Evolutionary conservation across 2,797 vertebrate genomes (phyloP).

Genomic region (Lerista edwardsae): DNA sequence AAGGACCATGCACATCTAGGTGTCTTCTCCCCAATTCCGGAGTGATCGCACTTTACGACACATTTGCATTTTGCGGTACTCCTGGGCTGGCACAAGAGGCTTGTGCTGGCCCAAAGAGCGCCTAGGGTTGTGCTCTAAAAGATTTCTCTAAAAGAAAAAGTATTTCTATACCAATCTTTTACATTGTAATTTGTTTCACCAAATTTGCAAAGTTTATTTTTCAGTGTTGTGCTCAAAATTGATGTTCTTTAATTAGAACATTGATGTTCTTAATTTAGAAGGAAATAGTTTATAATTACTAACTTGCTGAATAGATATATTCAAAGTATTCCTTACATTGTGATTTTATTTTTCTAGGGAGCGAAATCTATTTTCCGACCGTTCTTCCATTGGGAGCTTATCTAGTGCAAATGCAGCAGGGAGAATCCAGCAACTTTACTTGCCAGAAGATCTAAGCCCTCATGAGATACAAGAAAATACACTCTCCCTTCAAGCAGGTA

Average conservation of each 20-base stretch:
- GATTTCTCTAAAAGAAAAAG: not conserved
- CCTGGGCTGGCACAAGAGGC: too few species aligned
- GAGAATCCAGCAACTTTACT: conserved; percentile 77
- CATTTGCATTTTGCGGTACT: too few species aligned
- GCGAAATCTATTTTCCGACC: conserved; percentile 82
- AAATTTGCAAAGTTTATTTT: not conserved
- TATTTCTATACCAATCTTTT: not conserved
- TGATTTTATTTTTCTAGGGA: conserved; percentile 72
- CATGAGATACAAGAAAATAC: conserved; percentile 83
- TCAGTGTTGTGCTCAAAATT: not conserved
- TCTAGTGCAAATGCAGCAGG: conserved; percentile 85
- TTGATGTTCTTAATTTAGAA: not conserved
- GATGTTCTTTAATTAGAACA: too few species aligned
- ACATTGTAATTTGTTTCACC: not conserved
- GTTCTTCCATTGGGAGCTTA: conserved; percentile 80
- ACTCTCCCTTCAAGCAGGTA: conserved; percentile 85
- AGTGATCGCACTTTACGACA: too few species aligned
- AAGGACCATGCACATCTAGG: too few species aligned
- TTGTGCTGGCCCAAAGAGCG: too few species aligned
- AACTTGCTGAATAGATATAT: not conserved
- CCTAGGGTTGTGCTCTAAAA: too few species aligned
- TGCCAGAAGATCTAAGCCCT: conserved; percentile 80
- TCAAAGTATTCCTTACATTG: not conserved
- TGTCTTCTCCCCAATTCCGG: too few species aligned
- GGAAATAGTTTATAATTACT: conserved; percentile 6